phyloP scores from a whole-genome alignment of 2,888 invertebrate species.

The Hipparchia sbordonii region DNA sequence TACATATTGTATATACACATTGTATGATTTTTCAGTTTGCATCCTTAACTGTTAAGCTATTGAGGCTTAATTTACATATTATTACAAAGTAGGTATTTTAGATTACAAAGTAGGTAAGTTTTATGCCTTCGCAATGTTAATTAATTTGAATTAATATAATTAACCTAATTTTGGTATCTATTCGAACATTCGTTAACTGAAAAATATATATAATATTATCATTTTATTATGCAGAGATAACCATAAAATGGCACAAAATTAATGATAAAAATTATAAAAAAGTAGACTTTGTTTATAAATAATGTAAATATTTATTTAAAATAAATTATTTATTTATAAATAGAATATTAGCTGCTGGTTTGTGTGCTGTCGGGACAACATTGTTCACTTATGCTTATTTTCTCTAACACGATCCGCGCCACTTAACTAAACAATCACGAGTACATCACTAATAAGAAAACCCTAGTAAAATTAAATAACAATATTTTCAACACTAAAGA shows the following conservation, averaged over 20 bases:
- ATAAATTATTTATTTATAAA: neutral
- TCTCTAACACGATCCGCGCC: neutral
- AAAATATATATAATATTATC: neutral
- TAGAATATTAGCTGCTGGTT: conserved; percentile 11
- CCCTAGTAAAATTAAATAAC: conserved; percentile 10
- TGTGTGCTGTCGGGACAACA: conserved; percentile 17
- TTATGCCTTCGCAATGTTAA: neutral
- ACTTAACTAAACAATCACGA: neutral
- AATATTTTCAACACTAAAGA: neutral
- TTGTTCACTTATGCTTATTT: neutral
- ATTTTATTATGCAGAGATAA: neutral
- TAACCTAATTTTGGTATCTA: neutral
- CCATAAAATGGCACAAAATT: conserved; percentile 3
- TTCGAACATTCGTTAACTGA: neutral
- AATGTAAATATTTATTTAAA: neutral
- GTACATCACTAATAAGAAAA: neutral
- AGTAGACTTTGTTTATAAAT: neutral
- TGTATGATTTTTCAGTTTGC: too few species aligned
- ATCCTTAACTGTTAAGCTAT: too few species aligned
- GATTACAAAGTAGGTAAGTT: neutral
- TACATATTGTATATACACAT: too few species aligned
- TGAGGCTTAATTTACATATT: too few species aligned
- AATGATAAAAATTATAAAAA: neutral
- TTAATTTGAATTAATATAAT: neutral
- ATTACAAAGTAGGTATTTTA: neutral